These are phyloP conservation scores for Podabrus alpinus DNA, from an alignment of 2,888 invertebrate genomes.

Conservation along the genomic window DNA sequence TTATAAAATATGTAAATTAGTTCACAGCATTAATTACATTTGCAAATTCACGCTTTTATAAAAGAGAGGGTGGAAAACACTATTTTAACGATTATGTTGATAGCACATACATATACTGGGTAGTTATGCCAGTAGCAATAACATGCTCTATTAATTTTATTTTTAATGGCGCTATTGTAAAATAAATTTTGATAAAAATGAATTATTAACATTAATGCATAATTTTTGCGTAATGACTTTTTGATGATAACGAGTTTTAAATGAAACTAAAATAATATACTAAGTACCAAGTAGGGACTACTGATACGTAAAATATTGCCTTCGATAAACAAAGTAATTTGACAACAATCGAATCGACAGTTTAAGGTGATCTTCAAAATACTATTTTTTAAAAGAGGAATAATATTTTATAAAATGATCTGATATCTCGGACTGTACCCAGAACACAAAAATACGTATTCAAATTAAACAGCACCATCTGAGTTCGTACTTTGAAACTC, in stretches of 20 bases:
- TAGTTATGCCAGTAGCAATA: not conserved
- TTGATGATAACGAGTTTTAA: not conserved
- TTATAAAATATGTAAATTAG: not conserved
- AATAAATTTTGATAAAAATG: not conserved
- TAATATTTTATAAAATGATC: too few species aligned
- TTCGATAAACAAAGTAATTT: not conserved
- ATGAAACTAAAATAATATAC: not conserved
- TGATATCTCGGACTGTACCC: too few species aligned
- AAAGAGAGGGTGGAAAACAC: not conserved
- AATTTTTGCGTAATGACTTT: not conserved
- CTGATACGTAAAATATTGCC: not conserved
- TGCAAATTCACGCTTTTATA: not conserved
- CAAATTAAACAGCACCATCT: too few species aligned
- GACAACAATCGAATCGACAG: not conserved
- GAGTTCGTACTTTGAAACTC: not conserved
- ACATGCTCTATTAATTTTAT: not conserved
- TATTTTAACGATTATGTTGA: not conserved
- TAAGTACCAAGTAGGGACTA: too few species aligned
- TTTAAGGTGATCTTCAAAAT: not conserved
- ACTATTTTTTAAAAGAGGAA: too few species aligned
- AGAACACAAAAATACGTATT: too few species aligned
- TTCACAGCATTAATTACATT: not conserved
- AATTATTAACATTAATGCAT: not conserved
- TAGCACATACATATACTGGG: not conserved
- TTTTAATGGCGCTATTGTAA: not conserved